phyloP scores from a whole-genome alignment of 2,113 vertebrate species.

The Notiomystis cincta region DNA sequence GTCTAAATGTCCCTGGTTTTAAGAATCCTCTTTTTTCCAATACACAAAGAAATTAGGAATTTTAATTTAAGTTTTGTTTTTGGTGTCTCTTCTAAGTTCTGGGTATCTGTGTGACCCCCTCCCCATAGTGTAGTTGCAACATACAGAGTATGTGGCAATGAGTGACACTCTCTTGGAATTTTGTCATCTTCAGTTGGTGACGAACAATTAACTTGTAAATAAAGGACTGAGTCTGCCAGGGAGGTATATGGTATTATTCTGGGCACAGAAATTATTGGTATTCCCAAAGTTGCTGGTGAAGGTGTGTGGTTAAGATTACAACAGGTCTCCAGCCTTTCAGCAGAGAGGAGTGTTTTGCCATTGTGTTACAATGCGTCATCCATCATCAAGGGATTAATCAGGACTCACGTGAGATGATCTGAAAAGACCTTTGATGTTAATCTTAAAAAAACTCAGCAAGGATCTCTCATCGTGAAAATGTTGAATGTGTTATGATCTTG shows the following conservation, averaged over 20 bases:
- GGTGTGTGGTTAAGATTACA: not conserved
- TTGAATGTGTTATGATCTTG: not conserved
- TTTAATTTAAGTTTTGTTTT: not conserved
- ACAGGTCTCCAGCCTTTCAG: not conserved
- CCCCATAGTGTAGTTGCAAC: accelerated
- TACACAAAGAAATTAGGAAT: not conserved
- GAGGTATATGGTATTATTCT: not conserved
- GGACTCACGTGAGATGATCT: not conserved
- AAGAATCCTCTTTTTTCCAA: not conserved
- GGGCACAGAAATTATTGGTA: not conserved
- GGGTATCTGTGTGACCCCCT: not conserved
- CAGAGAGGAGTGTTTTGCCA: not conserved
- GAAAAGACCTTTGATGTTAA: slow-evolving; percentile 8
- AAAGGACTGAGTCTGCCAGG: not conserved
- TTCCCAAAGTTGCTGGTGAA: not conserved
- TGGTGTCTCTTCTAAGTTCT: not conserved
- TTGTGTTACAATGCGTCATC: not conserved
- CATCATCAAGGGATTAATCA: slow-evolving; percentile 11
- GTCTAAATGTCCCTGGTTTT: not conserved
- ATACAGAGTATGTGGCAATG: not conserved
- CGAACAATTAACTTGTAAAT: not conserved
- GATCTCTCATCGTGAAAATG: not conserved
- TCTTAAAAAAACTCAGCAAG: not conserved
- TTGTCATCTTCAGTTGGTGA: not conserved
- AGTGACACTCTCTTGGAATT: not conserved